Evolutionary conservation across 2,888 invertebrate species (phyloP).

Genomic region (Byasa hedistus): DNA sequence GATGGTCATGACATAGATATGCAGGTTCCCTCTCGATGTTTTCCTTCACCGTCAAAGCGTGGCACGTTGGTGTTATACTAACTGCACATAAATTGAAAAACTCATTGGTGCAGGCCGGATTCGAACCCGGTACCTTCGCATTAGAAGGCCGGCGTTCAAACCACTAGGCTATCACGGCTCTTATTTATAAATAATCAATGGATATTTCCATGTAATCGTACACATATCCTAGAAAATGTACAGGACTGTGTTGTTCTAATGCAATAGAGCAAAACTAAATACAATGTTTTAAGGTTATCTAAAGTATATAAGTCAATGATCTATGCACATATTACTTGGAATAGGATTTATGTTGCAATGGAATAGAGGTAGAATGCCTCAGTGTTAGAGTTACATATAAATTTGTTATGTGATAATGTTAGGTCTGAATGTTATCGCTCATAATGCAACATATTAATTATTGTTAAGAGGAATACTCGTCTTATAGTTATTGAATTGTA

Average conservation of each 20-base stretch:
- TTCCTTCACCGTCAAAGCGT: too few relatives aligned
- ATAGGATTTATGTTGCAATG: background rate
- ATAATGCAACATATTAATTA: too few relatives aligned
- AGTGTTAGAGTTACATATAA: background rate
- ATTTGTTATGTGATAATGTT: conserved; percentile 5
- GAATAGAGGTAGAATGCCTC: conserved; percentile 9
- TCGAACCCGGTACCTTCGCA: too few relatives aligned
- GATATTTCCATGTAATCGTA: background rate
- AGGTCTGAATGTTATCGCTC: background rate
- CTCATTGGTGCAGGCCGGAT: too few relatives aligned
- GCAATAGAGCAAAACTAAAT: conserved; percentile 8
- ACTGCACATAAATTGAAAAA: too few relatives aligned
- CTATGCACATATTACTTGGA: background rate
- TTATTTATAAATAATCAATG: background rate
- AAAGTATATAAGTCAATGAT: background rate
- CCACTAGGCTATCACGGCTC: too few relatives aligned
- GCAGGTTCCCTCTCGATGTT: too few relatives aligned
- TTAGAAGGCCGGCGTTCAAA: too few relatives aligned
- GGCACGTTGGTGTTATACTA: too few relatives aligned
- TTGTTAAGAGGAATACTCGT: too few relatives aligned
- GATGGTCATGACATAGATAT: too few relatives aligned
- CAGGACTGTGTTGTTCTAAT: background rate
- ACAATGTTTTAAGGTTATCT: conserved; percentile 15
- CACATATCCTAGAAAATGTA: background rate
- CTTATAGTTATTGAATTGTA: too few relatives aligned